A percentile compares a stretch with the other conserved stretches of the same genome.
These are phyloP conservation scores for Trogon surrucura DNA, from an alignment of 2,113 vertebrate species.

Conservation along the genomic window DNA sequence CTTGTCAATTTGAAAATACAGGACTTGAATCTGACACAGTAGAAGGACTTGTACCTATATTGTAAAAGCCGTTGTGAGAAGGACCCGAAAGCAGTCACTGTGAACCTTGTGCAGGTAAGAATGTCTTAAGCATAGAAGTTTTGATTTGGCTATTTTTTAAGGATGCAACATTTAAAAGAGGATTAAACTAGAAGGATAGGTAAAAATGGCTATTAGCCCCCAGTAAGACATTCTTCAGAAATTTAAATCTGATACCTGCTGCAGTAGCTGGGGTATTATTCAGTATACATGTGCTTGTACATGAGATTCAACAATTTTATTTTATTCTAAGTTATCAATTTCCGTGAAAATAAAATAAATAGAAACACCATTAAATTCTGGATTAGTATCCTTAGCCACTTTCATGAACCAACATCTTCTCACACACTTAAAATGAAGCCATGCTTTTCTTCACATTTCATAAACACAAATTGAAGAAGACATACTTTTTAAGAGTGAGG, in stretches of 20 bases:
- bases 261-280: background rate
- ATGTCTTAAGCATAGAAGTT: background rate
- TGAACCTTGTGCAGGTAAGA: background rate
- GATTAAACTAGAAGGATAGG: background rate
- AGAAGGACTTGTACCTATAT: rapidly evolving
- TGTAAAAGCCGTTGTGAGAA: background rate
- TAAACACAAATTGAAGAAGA: background rate
- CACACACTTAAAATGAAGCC: background rate
- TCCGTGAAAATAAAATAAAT: background rate
- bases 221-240: background rate
- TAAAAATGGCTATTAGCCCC: background rate
- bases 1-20: background rate
- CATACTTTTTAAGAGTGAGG: background rate
- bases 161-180: background rate
- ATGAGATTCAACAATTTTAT: background rate
- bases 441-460: background rate
- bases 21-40: background rate
- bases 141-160: background rate
- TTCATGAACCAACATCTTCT: background rate
- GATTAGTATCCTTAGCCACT: background rate
- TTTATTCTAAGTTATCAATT: background rate
- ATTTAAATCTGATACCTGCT: background rate
- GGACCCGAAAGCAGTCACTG: background rate
- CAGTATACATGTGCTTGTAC: background rate
- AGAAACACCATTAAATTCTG: background rate